Evolutionary conservation across 2,888 invertebrate species (phyloP), one percentile per base, ranked within the genome.

Genomic region (Xanthorhoe designata): DNA sequence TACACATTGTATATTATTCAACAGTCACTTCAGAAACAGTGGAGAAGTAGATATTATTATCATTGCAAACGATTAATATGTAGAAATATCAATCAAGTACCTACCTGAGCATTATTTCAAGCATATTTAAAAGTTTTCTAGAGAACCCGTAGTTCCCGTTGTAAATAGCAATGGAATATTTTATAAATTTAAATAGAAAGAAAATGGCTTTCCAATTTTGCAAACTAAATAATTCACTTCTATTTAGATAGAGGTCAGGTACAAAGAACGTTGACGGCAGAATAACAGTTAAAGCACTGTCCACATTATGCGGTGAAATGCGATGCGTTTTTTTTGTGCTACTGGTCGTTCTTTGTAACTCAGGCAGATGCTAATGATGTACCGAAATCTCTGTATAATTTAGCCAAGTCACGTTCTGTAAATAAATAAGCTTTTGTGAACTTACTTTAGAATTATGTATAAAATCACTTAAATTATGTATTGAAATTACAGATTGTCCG

Each of bases 81-180:
- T 32, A 7, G 7, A 32, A 32, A 7, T 32, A 32, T 32, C 32
- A 32, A 32, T 32, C 32, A 32, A 24, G 2, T 24, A 24, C 24
- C n/a, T n/a, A n/a, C n/a, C n/a, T n/a, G n/a, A n/a, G n/a, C n/a
- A n/a, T n/a, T n/a, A n/a, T n/a, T n/a, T n/a, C n/a, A n/a, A n/a
- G n/a, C n/a, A n/a, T n/a, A 38, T 38, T 38, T 35, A 13, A 52
- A 49, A 19, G 58, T 54, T 64, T 54, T 47, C 35, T 32, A 38
- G 9, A 0, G 29, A 45, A 29, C 56, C 32, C 38, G 7, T 35
- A 9, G 2, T 32, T 50, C 38, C 54, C 15, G 47, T 53, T 45
- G 55, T 61, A 58, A 62, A 62, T 49, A 62, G 57, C 18, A 53
- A 32, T 66, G n/a, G 61, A 66, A 66, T 62, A 66, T 66, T 66